These are phyloP conservation scores for Eledona agricola DNA, from an alignment of 2,888 invertebrate species.

Conservation along the genomic window DNA sequence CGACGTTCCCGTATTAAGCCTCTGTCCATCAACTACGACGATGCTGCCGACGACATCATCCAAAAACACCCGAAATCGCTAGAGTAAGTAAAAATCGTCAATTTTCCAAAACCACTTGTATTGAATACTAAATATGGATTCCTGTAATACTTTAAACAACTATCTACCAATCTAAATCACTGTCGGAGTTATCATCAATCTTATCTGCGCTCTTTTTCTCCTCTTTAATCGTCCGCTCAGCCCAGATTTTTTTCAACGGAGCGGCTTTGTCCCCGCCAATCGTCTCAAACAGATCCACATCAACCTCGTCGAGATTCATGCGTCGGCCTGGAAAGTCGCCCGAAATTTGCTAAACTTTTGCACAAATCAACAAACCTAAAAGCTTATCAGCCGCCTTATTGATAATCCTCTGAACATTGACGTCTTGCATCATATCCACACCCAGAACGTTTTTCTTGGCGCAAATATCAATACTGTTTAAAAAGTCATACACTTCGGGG, in stretches of 20 bases:
- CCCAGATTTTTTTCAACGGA: conserved; percentile 19
- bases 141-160: neutral
- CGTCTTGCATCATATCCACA: conserved; percentile 22
- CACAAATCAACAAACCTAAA: conserved; percentile 10
- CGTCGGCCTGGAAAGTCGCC: neutral
- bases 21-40: conserved; percentile 31
- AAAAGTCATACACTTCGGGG: conserved; percentile 15
- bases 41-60: conserved; percentile 21
- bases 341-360: neutral
- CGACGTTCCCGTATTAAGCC: conserved; percentile 39
- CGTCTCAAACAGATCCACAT: conserved; percentile 8
- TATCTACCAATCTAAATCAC: conserved; percentile 17
- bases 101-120: neutral
- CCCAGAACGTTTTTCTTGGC: conserved; percentile 12
- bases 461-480: conserved; percentile 9
- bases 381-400: conserved; percentile 28
- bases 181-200: conserved; percentile 10
- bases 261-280: neutral
- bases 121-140: neutral
- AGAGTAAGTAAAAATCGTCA: conserved; percentile 32
- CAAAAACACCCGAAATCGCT: conserved; percentile 39
- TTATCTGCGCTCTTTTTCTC: neutral
- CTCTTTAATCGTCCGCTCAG: conserved; percentile 8
- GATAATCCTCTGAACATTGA: conserved; percentile 17
- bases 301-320: conserved; percentile 12